Evolutionary conservation across 2,888 invertebrate genomes (phyloP).

Genomic region (Stramonita haemastoma): DNA sequence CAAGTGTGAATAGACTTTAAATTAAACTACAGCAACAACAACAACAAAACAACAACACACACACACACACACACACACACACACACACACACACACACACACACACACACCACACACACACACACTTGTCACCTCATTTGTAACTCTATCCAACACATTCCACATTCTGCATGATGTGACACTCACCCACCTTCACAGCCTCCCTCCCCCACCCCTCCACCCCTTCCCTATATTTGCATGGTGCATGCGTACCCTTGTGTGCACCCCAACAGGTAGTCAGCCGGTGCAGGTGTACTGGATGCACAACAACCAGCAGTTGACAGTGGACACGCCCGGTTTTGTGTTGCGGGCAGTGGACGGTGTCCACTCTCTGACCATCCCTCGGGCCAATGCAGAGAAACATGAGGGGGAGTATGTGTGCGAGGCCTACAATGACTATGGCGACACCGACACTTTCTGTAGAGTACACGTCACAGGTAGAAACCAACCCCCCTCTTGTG

Average conservation of each 20-base stretch:
- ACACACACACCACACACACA: not conserved
- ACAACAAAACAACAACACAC: not conserved
- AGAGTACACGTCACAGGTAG: constrained; percentile 64
- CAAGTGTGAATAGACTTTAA: too few relatives aligned
- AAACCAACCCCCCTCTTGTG: not conserved
- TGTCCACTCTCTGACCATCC: constrained; percentile 81
- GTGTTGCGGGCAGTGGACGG: constrained; percentile 81
- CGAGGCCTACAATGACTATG: constrained; percentile 72
- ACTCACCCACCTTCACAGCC: not conserved
- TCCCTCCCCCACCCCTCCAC: not conserved
- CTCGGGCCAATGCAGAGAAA: constrained; percentile 73
- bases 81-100: constrained; percentile 29
- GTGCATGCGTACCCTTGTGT: constrained; percentile 29
- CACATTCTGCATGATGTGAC: too few relatives aligned
- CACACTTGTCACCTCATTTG: not conserved
- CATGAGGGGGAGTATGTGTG: constrained; percentile 69
- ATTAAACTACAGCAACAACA: too few relatives aligned
- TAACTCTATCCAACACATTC: too few relatives aligned
- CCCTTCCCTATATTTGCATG: not conserved
- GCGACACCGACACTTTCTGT: constrained; percentile 72
- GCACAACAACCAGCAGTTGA: constrained; percentile 83
- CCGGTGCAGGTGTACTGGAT: constrained; percentile 84
- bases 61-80: not conserved
- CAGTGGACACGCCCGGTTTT: constrained; percentile 82
- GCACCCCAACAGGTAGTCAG: constrained; percentile 76